Base-by-base conservation (phyloP, 1,140 invertebrate species). In the Planococcus citri region DNA sequence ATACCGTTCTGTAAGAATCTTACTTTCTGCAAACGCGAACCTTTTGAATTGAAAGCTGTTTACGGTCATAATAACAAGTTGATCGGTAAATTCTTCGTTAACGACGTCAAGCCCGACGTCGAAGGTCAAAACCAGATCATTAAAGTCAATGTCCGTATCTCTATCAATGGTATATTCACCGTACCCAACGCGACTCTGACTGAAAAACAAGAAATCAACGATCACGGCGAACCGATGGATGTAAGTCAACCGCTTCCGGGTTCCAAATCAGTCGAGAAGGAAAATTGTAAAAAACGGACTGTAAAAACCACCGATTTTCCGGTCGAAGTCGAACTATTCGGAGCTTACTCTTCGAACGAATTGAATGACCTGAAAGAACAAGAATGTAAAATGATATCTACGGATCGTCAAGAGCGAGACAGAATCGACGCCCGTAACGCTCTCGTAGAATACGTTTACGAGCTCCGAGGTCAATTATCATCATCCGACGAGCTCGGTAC, bases 391-490 rank as follows among this genome's bases (percentile, higher is more conserved):
- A n/a, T n/a, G n/a, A n/a, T n/a, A n/a, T n/a, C n/a, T n/a, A 86
- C 88, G 73, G 95, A 98, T 78, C 85, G 85, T 72, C 87, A 93
- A 76, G 96, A 98, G 79, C 97, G 96, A 75, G 94, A 97, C 77
- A 84, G 94, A 68, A 86, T 91, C 20, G 95, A 98, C 79, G 92
- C 91, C 0, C 90, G 95, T 75, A 99, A 99, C 80, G 90, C 93
- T 3, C 83, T 99, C 0, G 97, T 99, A 79, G 97, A 99, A 80
- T 99, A 97, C 76, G 92, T 99, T 20, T 99, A 99, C 77, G 95
- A 98, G 73, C 83, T 97, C 77, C 84, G 97, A 69, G 87, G 89
- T 25, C 94, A 95, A 77, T 75, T 96, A 17, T 83, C 80, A 8
- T 82, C 87, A 70, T 88, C 88, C 21, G 89, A 88, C 70, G 82